These are phyloP conservation scores for Cricetomys ansorgei DNA, from an alignment of 2,113 vertebrate species.

Conservation along the genomic window DNA sequence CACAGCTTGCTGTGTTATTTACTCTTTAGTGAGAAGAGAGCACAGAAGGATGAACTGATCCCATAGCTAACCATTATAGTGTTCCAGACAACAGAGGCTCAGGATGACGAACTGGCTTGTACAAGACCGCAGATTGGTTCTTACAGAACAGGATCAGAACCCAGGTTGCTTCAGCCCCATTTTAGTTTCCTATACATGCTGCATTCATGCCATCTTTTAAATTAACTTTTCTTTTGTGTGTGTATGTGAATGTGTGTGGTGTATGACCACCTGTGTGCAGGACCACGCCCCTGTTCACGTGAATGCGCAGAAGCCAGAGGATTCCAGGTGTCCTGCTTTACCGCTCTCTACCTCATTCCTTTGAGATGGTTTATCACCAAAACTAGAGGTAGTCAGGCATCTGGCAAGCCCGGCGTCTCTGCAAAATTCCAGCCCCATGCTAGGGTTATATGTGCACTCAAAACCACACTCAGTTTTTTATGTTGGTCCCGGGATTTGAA, in stretches of 20 bases:
- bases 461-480: neutral
- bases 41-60: neutral
- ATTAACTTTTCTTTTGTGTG: neutral
- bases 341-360: neutral
- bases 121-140: neutral
- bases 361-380: neutral
- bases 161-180: neutral
- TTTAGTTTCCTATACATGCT: neutral
- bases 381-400: neutral
- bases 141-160: neutral
- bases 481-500: neutral
- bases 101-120: neutral
- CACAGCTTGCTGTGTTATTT: neutral
- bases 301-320: neutral
- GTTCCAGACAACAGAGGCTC: neutral
- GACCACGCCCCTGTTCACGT: neutral
- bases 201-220: neutral
- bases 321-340: neutral
- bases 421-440: neutral
- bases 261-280: neutral
- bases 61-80: neutral
- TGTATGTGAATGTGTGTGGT: neutral
- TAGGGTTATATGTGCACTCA: neutral
- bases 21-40: neutral
- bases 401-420: neutral